These are phyloP conservation scores for Monochamus saltuarius DNA, from an alignment of 1,140 invertebrate species.

Conservation along the genomic window DNA sequence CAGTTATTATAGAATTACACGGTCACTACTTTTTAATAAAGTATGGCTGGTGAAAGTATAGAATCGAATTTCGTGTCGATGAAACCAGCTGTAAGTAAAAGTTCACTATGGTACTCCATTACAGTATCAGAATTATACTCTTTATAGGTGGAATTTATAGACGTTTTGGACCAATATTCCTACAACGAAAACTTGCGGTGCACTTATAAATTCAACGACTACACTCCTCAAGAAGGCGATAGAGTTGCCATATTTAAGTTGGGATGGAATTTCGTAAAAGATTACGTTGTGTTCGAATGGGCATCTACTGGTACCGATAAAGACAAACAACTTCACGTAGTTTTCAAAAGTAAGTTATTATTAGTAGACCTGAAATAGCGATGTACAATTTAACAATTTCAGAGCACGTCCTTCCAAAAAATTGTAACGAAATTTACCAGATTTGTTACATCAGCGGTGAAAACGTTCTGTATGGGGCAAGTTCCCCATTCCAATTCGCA, in stretches of 20 bases:
- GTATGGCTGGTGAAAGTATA: slow-evolving; percentile 15
- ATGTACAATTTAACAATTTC: slow-evolving; percentile 13
- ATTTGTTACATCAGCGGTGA: slow-evolving; percentile 43
- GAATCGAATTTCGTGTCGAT: slow-evolving; percentile 19
- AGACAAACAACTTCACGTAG: slow-evolving; percentile 15
- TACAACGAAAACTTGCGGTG: slow-evolving; percentile 36
- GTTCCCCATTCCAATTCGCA: slow-evolving; percentile 37
- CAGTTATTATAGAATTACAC: no score
- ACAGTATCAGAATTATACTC: neutral
- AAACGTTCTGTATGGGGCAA: slow-evolving; percentile 39
- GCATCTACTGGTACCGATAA: slow-evolving; percentile 20
- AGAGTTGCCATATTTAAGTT: slow-evolving; percentile 42
- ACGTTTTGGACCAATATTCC: slow-evolving; percentile 35
- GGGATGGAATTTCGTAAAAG: slow-evolving; percentile 39
- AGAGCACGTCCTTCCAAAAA: slow-evolving; percentile 37
- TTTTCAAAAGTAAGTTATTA: slow-evolving; percentile 36
- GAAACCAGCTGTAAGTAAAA: slow-evolving; percentile 10
- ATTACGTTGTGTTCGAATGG: slow-evolving; percentile 43
- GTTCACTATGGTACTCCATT: neutral
- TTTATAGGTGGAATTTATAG: slow-evolving; percentile 39
- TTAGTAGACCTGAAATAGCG: neutral
- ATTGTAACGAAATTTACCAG: slow-evolving; percentile 36
- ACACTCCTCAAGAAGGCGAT: slow-evolving; percentile 38
- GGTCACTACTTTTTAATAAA: neutral
- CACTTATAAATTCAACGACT: slow-evolving; percentile 36